Base-by-base conservation (phyloP, 2,797 vertebrate genomes). In the Chlorospingus semifuscus region DNA sequence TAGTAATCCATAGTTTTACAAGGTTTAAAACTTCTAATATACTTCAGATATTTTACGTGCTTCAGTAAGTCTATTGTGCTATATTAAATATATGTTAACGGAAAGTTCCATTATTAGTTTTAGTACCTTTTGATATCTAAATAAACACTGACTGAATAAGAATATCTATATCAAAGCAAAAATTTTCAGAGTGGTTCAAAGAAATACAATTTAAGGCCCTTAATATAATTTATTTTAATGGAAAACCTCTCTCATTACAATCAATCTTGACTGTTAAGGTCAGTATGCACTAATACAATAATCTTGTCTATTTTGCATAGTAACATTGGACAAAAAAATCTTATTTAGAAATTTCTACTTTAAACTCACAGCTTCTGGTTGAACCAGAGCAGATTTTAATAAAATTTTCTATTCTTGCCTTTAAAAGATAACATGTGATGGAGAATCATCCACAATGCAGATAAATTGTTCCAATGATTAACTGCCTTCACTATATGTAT, bases 161-260 rank as follows among this genome's bases (percentile, higher is more conserved):
- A 92, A 93, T 95, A 90, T 91, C 84, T 91, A 42, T 82, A 94
- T 96, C 89, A 96, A 96, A 96, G 90, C 49, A 95, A 90, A 80
- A 90, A 57, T 70, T 74, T 84, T 90, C 80, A 74, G 65, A 84
- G 19, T 68, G 61, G 56, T 83, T 91, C 71, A 90, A 84, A 94
- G 85, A 87, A 96, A 94, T 84, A 82, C 27, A 71, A 36, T 89
- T 94, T 90, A 90, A 83, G 82, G 74, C 26, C 49, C 53, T 89
- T 89, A 84, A 87, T 90, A 74, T 84, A 11, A 70, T 77, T 66
- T 79, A n/a, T 74, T 94, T 90, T 93, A 94, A 74, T 71, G 53
- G 55, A 63, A 94, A 94, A 82, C 57, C n/a, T 82, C 74, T 94
- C 52, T 88, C 77, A 82, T 91, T 94, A 84, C 56, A 89, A 34